These are phyloP conservation scores for Botia kubotai DNA, from an alignment of 2,797 vertebrate genomes.

Conservation along the genomic window DNA sequence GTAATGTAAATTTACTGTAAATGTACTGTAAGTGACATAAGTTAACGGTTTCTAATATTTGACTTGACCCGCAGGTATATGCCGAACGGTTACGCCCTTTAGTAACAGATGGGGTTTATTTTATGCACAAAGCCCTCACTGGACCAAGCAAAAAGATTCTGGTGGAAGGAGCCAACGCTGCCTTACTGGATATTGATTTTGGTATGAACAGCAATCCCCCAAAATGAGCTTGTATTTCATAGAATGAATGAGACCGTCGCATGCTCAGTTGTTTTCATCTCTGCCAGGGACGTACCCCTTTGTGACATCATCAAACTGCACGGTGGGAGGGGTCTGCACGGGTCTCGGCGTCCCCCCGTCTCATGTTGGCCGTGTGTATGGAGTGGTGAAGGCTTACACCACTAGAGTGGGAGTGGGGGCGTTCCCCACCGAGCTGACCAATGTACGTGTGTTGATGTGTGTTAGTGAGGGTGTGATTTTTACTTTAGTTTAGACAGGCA, in stretches of 20 bases:
- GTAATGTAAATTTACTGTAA: too few species aligned
- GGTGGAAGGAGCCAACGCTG: conserved; percentile 85
- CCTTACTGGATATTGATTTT: conserved; percentile 85
- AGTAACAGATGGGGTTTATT: conserved; percentile 85
- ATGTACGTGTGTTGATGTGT: conserved; percentile 73
- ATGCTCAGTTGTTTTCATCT: conserved; percentile 14
- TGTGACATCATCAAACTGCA: conserved; percentile 86
- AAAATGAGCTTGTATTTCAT: background rate
- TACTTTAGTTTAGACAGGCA: too few species aligned
- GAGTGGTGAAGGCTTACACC: conserved; percentile 84
- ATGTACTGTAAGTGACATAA: too few species aligned
- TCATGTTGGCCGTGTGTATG: conserved; percentile 81
- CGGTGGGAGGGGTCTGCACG: conserved; percentile 83
- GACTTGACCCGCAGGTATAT: conserved; percentile 65
- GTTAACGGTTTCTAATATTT: too few species aligned
- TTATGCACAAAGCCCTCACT: conserved; percentile 83
- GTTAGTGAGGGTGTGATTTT: too few species aligned
- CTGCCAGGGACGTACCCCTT: conserved; percentile 82
- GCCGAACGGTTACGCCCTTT: conserved; percentile 78
- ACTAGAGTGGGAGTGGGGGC: conserved; percentile 84
- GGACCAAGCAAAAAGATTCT: conserved; percentile 84
- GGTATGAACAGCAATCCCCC: conserved; percentile 67
- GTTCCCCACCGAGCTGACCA: conserved; percentile 84
- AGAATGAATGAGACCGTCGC: background rate
- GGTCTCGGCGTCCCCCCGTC: conserved; percentile 82